Percentiles rank a stretch among this genome's conserved stretches.
Evolutionary conservation across 2,888 invertebrate genomes (phyloP).

Genomic region (Morpho helenor): DNA sequence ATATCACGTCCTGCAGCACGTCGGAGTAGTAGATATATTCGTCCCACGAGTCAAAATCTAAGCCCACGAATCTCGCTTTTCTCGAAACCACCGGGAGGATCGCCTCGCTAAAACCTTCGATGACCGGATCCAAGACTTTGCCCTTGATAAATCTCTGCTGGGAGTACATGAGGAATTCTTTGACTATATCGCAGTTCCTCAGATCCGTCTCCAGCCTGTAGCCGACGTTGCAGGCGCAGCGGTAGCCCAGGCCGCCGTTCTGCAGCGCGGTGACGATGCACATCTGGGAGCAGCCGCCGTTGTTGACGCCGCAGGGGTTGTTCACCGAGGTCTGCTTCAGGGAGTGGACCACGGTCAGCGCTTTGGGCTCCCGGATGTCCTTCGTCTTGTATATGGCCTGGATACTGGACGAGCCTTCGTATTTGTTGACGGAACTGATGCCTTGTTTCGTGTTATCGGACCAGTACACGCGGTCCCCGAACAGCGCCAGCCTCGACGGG

Average conservation of each 20-base stretch:
- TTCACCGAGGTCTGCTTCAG: conserved; percentile 86
- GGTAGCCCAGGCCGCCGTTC: conserved; percentile 87
- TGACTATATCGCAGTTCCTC: conserved; percentile 88
- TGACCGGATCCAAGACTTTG: conserved; percentile 91
- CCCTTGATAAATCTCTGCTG: conserved; percentile 98
- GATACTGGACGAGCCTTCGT: conserved; percentile 87
- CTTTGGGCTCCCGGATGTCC: conserved; percentile 90
- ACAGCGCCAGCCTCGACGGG: conserved; percentile 89
- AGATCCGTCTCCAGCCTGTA: conserved; percentile 87
- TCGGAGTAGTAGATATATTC: conserved; percentile 98
- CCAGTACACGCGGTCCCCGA: conserved; percentile 94
- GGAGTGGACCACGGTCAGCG: conserved; percentile 89
- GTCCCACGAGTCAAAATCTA: conserved; percentile 95
- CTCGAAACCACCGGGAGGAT: conserved; percentile 95
- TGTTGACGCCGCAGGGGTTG: conserved; percentile 92
- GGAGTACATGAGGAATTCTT: conserved; percentile 96
- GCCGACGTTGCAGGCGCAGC: conserved; percentile 95
- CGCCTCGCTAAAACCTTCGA: conserved; percentile 95
- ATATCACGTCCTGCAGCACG: conserved; percentile 96
- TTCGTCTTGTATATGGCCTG: conserved; percentile 89
- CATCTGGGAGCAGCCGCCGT: conserved; percentile 95
- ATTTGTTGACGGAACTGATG: conserved; percentile 92
- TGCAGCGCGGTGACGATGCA: conserved; percentile 92
- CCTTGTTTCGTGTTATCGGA: conserved; percentile 95
- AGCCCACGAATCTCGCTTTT: conserved; percentile 94